A percentile compares a stretch with the other conserved stretches of the same genome.
These are phyloP conservation scores for Drosophila pachea DNA, from an alignment of 1,140 invertebrate genomes.

Conservation along the genomic window DNA sequence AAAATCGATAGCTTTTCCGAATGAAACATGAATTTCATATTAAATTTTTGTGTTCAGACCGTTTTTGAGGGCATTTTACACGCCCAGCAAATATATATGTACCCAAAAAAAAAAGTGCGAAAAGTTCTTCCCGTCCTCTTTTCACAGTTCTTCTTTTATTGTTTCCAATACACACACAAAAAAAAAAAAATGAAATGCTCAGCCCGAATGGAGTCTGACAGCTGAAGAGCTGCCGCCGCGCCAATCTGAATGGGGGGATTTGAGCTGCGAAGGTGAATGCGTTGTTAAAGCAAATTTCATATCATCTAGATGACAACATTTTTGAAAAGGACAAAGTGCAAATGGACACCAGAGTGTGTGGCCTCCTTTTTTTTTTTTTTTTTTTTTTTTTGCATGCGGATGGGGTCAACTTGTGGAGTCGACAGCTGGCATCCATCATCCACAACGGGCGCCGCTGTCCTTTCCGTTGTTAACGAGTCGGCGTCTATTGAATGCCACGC, in stretches of 20 bases:
- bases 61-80: neutral
- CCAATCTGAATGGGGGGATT: neutral
- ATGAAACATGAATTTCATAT: constrained; percentile 36
- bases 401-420: constrained; percentile 21
- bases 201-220: constrained; percentile 28
- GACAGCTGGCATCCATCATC: constrained; percentile 31
- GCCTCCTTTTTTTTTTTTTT: neutral
- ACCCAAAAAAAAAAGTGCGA: too few species aligned
- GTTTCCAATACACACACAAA: constrained; percentile 48
- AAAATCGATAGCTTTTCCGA: constrained; percentile 35
- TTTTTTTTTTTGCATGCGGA: neutral
- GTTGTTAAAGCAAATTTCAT: constrained; percentile 47
- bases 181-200: constrained; percentile 3
- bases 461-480: constrained; percentile 22
- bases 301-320: constrained; percentile 43
- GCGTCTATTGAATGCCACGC: constrained; percentile 42
- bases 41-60: constrained; percentile 43
- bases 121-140: too few species aligned
- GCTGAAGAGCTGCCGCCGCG: constrained; percentile 7
- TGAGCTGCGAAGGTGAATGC: constrained; percentile 16
- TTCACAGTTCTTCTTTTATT: constrained; percentile 24
- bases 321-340: constrained; percentile 41
- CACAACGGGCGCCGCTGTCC: neutral
- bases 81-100: too few species aligned
- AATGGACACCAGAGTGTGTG: constrained; percentile 28